phyloP scores from a whole-genome alignment of 2,888 invertebrate genomes.

The Eupelmus urozonus region DNA sequence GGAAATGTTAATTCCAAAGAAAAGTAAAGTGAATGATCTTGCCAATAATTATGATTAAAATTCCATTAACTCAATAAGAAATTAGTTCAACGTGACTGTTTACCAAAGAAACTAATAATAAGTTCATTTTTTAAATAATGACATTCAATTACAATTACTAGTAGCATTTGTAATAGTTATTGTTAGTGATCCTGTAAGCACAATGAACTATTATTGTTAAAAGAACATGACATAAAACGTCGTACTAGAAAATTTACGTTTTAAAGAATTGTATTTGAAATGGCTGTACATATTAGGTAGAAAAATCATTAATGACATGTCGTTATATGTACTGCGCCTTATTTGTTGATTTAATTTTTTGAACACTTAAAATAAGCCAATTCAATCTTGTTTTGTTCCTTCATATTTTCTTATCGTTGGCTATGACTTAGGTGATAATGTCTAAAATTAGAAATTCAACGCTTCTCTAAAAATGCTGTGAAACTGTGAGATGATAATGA shows the following conservation, averaged over 20 bases:
- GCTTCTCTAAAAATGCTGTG: constrained; percentile 51
- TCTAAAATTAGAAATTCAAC: constrained; percentile 27
- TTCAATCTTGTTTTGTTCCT: constrained; percentile 35
- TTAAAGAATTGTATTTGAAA: constrained; percentile 38
- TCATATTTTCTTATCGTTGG: constrained; percentile 23
- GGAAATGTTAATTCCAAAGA: constrained; percentile 30
- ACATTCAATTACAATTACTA: constrained; percentile 35
- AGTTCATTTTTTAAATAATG: constrained; percentile 28
- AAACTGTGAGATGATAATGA: constrained; percentile 25
- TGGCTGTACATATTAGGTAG: constrained; percentile 57
- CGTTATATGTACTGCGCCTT: constrained; percentile 24
- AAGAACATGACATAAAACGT: constrained; percentile 30
- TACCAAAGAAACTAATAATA: constrained; percentile 54
- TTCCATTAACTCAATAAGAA: constrained; percentile 38
- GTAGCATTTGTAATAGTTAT: constrained; percentile 33
- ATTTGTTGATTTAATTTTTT: constrained; percentile 42
- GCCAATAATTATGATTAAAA: constrained; percentile 47
- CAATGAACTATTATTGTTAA: constrained; percentile 49
- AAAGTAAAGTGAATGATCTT: constrained; percentile 35
- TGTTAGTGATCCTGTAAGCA: constrained; percentile 37
- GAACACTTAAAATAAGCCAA: constrained; percentile 11
- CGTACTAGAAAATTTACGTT: constrained; percentile 37
- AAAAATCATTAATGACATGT: constrained; percentile 44
- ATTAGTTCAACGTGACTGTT: constrained; percentile 47
- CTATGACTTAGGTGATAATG: constrained; percentile 29